These are phyloP conservation scores for Lepidotrigona ventralis DNA, from an alignment of 1,140 invertebrate genomes.

Conservation along the genomic window DNA sequence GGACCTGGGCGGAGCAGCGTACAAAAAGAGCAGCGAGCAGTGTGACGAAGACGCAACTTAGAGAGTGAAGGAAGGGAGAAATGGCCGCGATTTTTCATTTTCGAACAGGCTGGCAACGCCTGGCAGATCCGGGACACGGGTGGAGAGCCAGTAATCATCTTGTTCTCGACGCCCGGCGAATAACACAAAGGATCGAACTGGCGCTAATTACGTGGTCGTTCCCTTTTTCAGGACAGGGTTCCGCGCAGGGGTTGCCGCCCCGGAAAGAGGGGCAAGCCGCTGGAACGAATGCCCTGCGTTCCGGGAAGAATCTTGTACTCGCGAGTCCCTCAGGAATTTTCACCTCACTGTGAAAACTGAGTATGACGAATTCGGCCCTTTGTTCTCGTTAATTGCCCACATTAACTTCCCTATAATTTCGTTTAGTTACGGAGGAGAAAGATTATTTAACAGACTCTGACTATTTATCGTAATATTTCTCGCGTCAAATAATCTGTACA, in stretches of 20 bases:
- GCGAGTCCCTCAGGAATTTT: background rate
- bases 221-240: constrained; percentile 19
- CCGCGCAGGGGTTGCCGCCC: constrained; percentile 3
- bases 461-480: too few species aligned
- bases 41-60: background rate
- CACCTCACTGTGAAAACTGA: background rate
- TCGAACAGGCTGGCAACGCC: constrained; percentile 58
- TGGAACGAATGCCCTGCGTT: constrained; percentile 44
- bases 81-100: constrained; percentile 61
- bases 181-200: constrained; percentile 69
- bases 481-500: too few species aligned
- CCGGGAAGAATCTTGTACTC: background rate
- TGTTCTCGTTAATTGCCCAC: background rate
- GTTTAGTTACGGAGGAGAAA: too few species aligned
- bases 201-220: constrained; percentile 69
- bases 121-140: constrained; percentile 23
- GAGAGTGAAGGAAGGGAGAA: constrained; percentile 1
- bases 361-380: background rate
- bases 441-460: too few species aligned
- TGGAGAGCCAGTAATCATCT: constrained; percentile 69
- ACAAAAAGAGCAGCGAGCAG: constrained; percentile 17
- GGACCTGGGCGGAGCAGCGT: background rate
- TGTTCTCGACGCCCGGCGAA: constrained; percentile 68
- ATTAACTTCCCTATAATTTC: background rate
- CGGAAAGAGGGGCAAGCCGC: constrained; percentile 19